Percentiles rank a stretch among this genome's conserved stretches.
phyloP scores from a whole-genome alignment of 2,113 vertebrate species.

The Psettodes erumei region DNA sequence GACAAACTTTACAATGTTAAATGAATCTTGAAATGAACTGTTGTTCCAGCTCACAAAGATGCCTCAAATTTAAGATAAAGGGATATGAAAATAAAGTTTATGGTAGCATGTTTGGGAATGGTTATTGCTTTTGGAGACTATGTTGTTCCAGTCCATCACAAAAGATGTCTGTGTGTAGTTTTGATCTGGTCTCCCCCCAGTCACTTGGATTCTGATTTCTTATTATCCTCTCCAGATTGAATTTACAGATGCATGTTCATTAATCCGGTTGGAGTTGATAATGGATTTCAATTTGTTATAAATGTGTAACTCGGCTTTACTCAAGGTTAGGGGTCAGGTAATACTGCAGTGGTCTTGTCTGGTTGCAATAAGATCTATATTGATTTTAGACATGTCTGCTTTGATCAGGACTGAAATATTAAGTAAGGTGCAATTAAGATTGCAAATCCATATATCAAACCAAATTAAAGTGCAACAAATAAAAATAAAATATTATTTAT shows the following conservation, averaged over 20 bases:
- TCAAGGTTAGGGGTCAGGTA: background rate
- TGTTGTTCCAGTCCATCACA: background rate
- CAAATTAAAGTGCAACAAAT: background rate
- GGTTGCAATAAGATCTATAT: background rate
- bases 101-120: slow-evolving; percentile 2
- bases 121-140: slow-evolving; percentile 18
- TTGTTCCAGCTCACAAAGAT: slow-evolving; percentile 9
- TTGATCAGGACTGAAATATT: background rate
- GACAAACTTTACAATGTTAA: slow-evolving; percentile 34
- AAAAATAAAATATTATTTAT: background rate
- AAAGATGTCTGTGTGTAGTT: background rate
- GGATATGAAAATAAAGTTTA: slow-evolving; percentile 21
- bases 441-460: background rate
- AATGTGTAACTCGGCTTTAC: background rate
- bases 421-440: background rate
- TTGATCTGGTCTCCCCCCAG: background rate
- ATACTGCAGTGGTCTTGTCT: background rate
- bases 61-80: slow-evolving; percentile 26
- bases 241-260: background rate
- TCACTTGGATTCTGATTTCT: background rate
- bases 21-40: slow-evolving; percentile 25
- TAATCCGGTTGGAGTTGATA: background rate
- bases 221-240: background rate
- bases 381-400: background rate
- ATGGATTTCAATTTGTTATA: background rate